A percentile compares a stretch with the other conserved stretches of the same genome.
These are phyloP conservation scores for Dolichallabes microphthalmus DNA, from an alignment of 2,113 vertebrate genomes.

Conservation along the genomic window DNA sequence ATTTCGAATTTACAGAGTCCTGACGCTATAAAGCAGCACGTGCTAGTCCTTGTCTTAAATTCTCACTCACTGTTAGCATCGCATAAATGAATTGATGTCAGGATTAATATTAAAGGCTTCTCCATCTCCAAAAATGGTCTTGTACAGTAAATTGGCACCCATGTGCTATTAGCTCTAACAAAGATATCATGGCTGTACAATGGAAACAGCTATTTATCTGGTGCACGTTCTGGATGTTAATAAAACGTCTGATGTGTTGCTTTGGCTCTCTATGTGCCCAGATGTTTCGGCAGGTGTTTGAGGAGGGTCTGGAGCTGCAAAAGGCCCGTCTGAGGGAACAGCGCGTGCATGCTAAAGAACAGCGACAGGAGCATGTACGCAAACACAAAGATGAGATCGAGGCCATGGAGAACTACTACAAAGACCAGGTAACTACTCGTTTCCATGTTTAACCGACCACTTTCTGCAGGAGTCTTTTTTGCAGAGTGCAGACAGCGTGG, in stretches of 20 bases:
- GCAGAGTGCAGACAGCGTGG: no score
- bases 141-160: neutral
- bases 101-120: neutral
- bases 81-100: neutral
- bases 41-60: neutral
- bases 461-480: no score
- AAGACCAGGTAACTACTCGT: conserved; percentile 80
- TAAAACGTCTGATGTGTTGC: neutral
- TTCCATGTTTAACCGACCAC: neutral
- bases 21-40: neutral
- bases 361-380: conserved; percentile 77
- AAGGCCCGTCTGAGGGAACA: conserved; percentile 84
- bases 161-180: neutral
- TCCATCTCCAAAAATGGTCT: neutral
- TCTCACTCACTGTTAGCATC: neutral
- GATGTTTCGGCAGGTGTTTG: conserved; percentile 92
- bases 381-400: conserved; percentile 80
- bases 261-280: conserved; percentile 34
- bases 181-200: neutral
- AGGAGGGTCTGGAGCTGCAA: conserved; percentile 90
- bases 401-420: conserved; percentile 96
- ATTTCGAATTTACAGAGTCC: neutral
- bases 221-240: neutral
- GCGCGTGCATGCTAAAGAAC: conserved; percentile 79
- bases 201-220: neutral